A percentile compares a stretch with the other conserved stretches of the same genome.
These are phyloP conservation scores for Antedon mediterranea DNA, from an alignment of 53 echinoderm and acorn worm genomes.

Conservation along the genomic window DNA sequence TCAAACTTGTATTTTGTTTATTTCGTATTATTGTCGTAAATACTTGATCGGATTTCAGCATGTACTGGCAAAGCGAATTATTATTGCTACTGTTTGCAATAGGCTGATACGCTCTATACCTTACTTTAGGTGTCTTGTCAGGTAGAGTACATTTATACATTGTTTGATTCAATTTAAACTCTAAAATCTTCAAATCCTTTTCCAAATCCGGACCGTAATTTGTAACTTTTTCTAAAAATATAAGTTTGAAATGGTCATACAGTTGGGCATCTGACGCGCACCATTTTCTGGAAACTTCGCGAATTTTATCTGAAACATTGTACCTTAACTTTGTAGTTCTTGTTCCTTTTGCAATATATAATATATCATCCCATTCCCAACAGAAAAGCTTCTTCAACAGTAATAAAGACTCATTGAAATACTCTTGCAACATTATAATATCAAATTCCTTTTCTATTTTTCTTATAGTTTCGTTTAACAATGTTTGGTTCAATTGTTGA, in stretches of 20 bases:
- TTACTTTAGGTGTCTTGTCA: not conserved
- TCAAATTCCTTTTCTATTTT: slow-evolving; percentile 24
- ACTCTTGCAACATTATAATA: slow-evolving; percentile 37
- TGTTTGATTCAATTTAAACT: not conserved
- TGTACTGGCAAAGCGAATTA: too few relatives aligned
- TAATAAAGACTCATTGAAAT: slow-evolving; percentile 44
- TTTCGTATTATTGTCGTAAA: too few relatives aligned
- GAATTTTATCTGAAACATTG: not conserved
- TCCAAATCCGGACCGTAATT: slow-evolving; percentile 31
- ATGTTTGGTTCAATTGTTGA: not conserved
- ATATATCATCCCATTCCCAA: slow-evolving; percentile 39
- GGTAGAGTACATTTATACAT: not conserved
- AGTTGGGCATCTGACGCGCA: slow-evolving; percentile 27
- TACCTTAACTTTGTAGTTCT: slow-evolving; percentile 6
- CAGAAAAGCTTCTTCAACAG: slow-evolving; percentile 24
- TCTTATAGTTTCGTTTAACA: slow-evolving; percentile 5
- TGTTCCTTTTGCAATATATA: slow-evolving; percentile 25
- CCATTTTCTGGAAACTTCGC: slow-evolving; percentile 12
- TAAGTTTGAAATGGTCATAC: slow-evolving; percentile 40
- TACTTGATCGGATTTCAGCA: too few relatives aligned
- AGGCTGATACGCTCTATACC: not conserved
- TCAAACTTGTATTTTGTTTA: too few relatives aligned
- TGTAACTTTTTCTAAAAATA: slow-evolving; percentile 25
- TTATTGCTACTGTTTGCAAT: too few relatives aligned
- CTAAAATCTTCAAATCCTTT: slow-evolving; percentile 21